Evolutionary conservation across 1,140 invertebrate genomes (phyloP).

Genomic region (Gonioctena quinquepunctata): DNA sequence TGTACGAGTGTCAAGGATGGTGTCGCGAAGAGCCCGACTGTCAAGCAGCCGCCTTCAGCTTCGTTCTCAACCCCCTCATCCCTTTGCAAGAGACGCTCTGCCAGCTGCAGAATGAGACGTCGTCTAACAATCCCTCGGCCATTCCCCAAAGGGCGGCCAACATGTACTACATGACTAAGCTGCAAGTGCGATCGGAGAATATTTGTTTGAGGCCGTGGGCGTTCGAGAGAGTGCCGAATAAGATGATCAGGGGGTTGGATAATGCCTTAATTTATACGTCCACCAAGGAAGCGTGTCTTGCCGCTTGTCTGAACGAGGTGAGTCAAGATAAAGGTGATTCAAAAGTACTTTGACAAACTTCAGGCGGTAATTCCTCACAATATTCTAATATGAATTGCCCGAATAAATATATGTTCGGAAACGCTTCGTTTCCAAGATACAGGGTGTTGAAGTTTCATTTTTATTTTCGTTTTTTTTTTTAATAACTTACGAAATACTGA

Average conservation of each 20-base stretch:
- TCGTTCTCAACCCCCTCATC: constrained; percentile 87
- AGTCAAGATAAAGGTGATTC: too few species aligned
- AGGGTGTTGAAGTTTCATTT: too few species aligned
- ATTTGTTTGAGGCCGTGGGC: constrained; percentile 90
- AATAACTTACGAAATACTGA: too few species aligned
- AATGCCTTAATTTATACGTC: constrained; percentile 91
- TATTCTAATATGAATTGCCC: too few species aligned
- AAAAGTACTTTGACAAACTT: too few species aligned
- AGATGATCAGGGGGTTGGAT: constrained; percentile 85
- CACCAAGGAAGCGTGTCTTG: constrained; percentile 90
- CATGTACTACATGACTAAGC: constrained; percentile 94
- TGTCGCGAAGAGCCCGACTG: constrained; percentile 90
- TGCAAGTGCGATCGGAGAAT: constrained; percentile 88
- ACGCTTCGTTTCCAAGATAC: too few species aligned
- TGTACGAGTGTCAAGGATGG: constrained; percentile 95
- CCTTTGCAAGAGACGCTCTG: constrained; percentile 91
- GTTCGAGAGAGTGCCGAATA: constrained; percentile 91
- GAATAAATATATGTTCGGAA: too few species aligned
- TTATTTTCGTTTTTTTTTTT: too few species aligned
- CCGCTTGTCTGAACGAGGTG: constrained; percentile 89
- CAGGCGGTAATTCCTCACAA: too few species aligned
- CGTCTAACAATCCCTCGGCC: constrained; percentile 83
- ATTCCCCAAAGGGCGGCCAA: constrained; percentile 81
- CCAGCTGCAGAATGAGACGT: constrained; percentile 75
- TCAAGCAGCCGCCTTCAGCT: constrained; percentile 88